Percentiles rank a stretch among this genome's conserved stretches.
phyloP scores from a whole-genome alignment of 2,888 invertebrate species.

The Cephonodes hylas region DNA sequence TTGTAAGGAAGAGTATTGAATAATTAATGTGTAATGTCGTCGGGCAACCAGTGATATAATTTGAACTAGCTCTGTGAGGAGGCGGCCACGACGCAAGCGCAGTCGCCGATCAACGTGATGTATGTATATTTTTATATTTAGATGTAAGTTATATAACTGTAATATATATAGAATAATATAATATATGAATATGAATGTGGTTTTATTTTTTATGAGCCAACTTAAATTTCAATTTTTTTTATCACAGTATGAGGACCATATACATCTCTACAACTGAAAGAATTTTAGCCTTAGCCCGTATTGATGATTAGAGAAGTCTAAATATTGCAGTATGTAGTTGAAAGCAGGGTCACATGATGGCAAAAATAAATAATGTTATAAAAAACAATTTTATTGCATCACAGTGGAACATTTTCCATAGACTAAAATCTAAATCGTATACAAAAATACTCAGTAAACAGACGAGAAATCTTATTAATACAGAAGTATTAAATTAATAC shows the following conservation, averaged over 20 bases:
- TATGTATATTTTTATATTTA: slow-evolving; percentile 78
- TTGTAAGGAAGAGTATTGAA: not conserved
- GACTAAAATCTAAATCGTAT: not conserved
- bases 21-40: not conserved
- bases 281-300: no score
- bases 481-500: not conserved
- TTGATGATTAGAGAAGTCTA: no score
- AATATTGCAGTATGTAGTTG: no score
- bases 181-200: slow-evolving; percentile 41
- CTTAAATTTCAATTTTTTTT: no score
- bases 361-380: no score
- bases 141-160: slow-evolving; percentile 70
- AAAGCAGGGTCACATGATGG: no score
- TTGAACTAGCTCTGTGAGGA: not conserved
- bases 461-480: not conserved
- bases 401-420: not conserved
- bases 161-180: slow-evolving; percentile 73
- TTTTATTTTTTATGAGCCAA: slow-evolving; percentile 22
- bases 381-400: not conserved
- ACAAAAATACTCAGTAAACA: not conserved
- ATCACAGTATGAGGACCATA: no score
- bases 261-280: no score
- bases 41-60: not conserved
- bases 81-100: slow-evolving; percentile 39
- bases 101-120: slow-evolving; percentile 45